phyloP scores from a whole-genome alignment of 2,888 invertebrate species.

The Elmis aenea region DNA sequence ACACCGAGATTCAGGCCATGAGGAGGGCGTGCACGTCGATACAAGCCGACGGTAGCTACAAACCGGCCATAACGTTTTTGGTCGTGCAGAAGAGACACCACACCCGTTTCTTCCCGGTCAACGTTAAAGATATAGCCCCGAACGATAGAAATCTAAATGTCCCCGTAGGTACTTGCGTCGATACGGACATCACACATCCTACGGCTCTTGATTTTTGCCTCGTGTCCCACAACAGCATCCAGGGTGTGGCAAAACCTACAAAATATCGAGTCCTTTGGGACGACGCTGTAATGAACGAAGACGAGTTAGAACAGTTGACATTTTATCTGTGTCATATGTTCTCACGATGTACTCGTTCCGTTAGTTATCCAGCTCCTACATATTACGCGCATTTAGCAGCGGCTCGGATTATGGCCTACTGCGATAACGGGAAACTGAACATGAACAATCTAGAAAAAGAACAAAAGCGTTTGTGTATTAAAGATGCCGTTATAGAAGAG shows the following conservation, averaged over 20 bases:
- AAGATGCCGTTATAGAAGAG: constrained; percentile 50
- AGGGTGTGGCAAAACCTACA: constrained; percentile 81
- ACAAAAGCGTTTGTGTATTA: constrained; percentile 51
- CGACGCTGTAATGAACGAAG: constrained; percentile 63
- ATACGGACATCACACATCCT: constrained; percentile 79
- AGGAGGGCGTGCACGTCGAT: constrained; percentile 63
- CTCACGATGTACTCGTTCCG: constrained; percentile 75
- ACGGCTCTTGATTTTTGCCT: constrained; percentile 85
- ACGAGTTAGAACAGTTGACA: constrained; percentile 73
- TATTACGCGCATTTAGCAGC: constrained; percentile 87
- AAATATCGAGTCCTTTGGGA: constrained; percentile 83
- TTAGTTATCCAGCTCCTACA: constrained; percentile 83
- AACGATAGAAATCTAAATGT: constrained; percentile 71
- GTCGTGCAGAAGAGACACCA: constrained; percentile 97
- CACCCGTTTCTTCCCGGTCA: constrained; percentile 61
- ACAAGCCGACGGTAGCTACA: constrained; percentile 48
- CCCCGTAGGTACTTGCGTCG: constrained; percentile 78
- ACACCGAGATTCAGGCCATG: constrained; percentile 61
- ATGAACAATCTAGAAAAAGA: constrained; percentile 48
- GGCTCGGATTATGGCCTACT: constrained; percentile 57
- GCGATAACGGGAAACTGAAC: constrained; percentile 43
- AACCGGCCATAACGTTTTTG: constrained; percentile 81
- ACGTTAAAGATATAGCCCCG: constrained; percentile 42
- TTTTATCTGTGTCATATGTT: constrained; percentile 84
- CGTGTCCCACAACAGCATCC: constrained; percentile 61